Evolutionary conservation across 2,113 vertebrate genomes (phyloP).

Genomic region (Nestor notabilis): DNA sequence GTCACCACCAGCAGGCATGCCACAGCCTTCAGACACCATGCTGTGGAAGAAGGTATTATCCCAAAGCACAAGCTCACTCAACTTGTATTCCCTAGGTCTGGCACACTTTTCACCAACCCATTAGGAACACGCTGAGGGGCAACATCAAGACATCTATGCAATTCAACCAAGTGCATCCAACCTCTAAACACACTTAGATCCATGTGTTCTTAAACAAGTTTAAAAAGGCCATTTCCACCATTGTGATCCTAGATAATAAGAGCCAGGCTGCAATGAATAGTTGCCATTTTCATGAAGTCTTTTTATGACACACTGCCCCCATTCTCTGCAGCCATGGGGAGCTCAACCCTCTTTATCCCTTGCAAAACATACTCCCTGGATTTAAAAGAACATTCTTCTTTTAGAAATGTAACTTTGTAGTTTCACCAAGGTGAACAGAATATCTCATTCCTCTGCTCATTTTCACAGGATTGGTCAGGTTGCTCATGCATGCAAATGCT

Average conservation of each 20-base stretch:
- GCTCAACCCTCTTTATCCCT: background rate
- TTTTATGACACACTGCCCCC: background rate
- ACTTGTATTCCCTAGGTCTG: background rate
- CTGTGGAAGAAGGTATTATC: background rate
- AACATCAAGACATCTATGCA: background rate
- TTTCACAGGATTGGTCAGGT: background rate
- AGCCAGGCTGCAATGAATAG: background rate
- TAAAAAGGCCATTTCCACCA: background rate
- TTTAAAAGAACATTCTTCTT: background rate
- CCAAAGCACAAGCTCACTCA: background rate
- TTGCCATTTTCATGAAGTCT: fast-evolving
- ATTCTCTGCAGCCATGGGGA: background rate
- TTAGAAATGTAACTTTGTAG: background rate
- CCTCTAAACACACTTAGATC: background rate
- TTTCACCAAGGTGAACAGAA: background rate
- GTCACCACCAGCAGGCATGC: background rate
- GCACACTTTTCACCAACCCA: fast-evolving
- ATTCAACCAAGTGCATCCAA: background rate
- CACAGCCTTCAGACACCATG: no score
- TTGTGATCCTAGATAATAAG: background rate
- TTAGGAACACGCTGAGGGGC: background rate
- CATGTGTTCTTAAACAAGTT: background rate
- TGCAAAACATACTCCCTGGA: background rate
- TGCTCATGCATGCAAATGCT: background rate
- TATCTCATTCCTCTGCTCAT: background rate